Evolutionary conservation across 1,140 invertebrate species (phyloP), one percentile per base, ranked within the genome.

Genomic region (Popillia japonica): DNA sequence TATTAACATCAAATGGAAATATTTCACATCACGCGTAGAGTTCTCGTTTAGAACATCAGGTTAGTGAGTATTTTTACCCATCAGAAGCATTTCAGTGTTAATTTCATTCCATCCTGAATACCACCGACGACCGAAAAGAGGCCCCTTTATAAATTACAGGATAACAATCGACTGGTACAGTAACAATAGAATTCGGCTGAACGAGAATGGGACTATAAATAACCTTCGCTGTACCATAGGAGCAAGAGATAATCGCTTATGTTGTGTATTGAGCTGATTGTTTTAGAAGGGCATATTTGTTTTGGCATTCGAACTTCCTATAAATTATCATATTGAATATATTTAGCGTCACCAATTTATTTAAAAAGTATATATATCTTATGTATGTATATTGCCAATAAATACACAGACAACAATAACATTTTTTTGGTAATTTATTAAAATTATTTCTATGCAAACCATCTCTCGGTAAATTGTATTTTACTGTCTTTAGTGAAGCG

Each of bases 71-170:
- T 55, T 55, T 55, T 55, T 55, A 55, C 17, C 48, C 14, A 55
- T 20, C n/a, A 17, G 14, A 17, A 17, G 48, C 7, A 17, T 55
- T 17, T 55, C 48, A 17, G 48, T 55, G 14, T 55, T 55, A 55
- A 55, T 55, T 55, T 55, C 48, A 55, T 55, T 6, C 48, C 48
- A 55, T 17, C 48, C 14, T 55, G 48, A 55, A 55, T 55, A 55
- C 48, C 48, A 17, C 48, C 48, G 48, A 3, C 48, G 11, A 55
- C 6, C 48, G 27, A 55, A 14, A 17, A 6, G 48, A 17, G 48
- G 1, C 48, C 48, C n/a, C 48, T 55, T 55, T 55, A 55, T 55
- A 55, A 55, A 55, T 55, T 55, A 55, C 48, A 55, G 48, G 48
- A 55, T 55, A 14, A 55, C n/a, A 55, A 55, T 55, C 48, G 48